phyloP scores from a whole-genome alignment of 2,797 vertebrate genomes.

The Ctenochaetus hawaiiensis region DNA sequence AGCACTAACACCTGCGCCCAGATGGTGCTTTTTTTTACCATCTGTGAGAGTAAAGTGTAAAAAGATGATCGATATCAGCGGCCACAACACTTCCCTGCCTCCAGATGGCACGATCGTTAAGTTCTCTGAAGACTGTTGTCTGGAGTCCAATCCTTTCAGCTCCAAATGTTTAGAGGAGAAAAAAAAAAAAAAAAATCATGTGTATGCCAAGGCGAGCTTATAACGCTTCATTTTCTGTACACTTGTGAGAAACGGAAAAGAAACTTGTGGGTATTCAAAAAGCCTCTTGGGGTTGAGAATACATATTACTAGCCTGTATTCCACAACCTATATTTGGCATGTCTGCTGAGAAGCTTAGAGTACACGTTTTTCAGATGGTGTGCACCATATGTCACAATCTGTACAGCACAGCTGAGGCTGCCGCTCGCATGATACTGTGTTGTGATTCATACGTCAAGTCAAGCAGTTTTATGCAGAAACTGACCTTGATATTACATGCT shows the following conservation, averaged over 20 bases:
- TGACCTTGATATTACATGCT: neutral
- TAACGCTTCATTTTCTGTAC: conserved; percentile 35
- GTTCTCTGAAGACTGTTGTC: conserved; percentile 76
- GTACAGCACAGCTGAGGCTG: conserved; percentile 35
- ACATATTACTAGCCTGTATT: conserved; percentile 57
- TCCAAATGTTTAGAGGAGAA: conserved; percentile 55
- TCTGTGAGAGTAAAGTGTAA: conserved; percentile 75
- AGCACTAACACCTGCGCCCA: conserved; percentile 76
- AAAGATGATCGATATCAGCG: conserved; percentile 82
- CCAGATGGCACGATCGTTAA: conserved; percentile 84
- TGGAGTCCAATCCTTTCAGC: conserved; percentile 70
- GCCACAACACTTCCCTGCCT: conserved; percentile 73
- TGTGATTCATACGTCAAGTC: neutral
- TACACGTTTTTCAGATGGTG: conserved; percentile 52
- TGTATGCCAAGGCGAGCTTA: conserved; percentile 32
- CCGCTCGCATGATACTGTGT: conserved; percentile 32
- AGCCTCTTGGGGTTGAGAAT: conserved; percentile 46
- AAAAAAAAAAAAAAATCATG: conserved; percentile 12
- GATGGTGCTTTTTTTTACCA: conserved; percentile 73
- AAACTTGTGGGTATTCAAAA: conserved; percentile 42
- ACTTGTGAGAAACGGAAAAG: conserved; percentile 26
- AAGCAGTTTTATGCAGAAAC: too few relatives aligned
- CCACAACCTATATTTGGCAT: conserved; percentile 58
- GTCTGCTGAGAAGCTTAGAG: conserved; percentile 49
- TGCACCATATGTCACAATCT: conserved; percentile 63